Conservation (phyloP, 2,797 vertebrate genomes). For the Cirrhinus mrigala region DNA sequence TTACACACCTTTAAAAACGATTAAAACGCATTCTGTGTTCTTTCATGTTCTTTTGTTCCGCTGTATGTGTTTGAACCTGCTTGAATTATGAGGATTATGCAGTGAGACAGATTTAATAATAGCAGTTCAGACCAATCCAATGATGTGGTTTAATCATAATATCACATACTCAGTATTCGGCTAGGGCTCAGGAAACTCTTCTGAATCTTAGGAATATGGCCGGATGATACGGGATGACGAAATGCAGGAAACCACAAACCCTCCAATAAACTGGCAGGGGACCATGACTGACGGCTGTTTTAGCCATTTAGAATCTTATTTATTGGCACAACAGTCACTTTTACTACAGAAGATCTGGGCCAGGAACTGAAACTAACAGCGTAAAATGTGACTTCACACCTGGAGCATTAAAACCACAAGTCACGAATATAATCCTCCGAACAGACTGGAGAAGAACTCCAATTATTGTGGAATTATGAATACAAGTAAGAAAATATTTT, state of each 20-base stretch:
- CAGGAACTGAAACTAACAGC: conserved; percentile 54
- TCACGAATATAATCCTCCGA: conserved; percentile 54
- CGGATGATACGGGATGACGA: conserved; percentile 70
- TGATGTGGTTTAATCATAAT: conserved; percentile 60
- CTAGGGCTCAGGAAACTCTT: conserved; percentile 70
- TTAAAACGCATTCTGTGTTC: conserved; percentile 34
- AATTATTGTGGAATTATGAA: conserved; percentile 42
- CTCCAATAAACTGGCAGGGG: conserved; percentile 74
- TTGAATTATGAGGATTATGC: conserved; percentile 55
- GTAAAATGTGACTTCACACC: conserved; percentile 67
- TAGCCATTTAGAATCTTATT: conserved; percentile 68
- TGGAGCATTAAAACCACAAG: conserved; percentile 58
- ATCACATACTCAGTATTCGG: conserved; percentile 62
- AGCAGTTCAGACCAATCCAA: conserved; percentile 54
- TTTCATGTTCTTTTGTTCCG: conserved; percentile 40
- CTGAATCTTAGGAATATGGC: conserved; percentile 71
- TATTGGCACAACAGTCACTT: conserved; percentile 66
- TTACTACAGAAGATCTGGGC: conserved; percentile 64
- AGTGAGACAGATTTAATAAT: conserved; percentile 61
- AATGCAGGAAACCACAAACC: conserved; percentile 74
- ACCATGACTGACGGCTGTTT: conserved; percentile 75
- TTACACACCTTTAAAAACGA: conserved; percentile 27
- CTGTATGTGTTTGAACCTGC: conserved; percentile 50
- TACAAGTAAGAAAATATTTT: conserved; percentile 46
- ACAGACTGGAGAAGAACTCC: conserved; percentile 47